phyloP scores from a whole-genome alignment of 2,888 invertebrate genomes.

The Himalopsyche kuldschensis region DNA sequence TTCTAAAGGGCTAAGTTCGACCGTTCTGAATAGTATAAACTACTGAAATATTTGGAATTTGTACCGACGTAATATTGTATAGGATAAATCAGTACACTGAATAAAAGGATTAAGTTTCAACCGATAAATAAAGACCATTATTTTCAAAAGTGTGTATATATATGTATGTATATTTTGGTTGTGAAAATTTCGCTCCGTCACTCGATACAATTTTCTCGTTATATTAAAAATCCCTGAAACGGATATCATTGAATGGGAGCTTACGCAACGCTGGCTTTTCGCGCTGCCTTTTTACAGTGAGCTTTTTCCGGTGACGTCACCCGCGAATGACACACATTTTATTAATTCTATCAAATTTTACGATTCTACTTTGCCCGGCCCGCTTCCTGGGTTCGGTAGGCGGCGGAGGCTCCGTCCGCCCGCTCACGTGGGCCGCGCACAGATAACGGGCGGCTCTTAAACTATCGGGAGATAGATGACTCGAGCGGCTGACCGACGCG shows the following conservation, averaged over 20 bases:
- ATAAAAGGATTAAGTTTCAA: too few relatives aligned
- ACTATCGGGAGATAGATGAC: slow-evolving; percentile 36
- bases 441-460: slow-evolving; percentile 28
- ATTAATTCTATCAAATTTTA: slow-evolving; percentile 36
- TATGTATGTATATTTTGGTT: too few relatives aligned
- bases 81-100: too few relatives aligned
- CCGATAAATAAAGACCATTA: too few relatives aligned
- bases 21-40: too few relatives aligned
- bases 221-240: too few relatives aligned
- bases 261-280: neutral
- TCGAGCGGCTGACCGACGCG: slow-evolving; percentile 36
- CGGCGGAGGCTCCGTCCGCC: neutral
- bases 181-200: too few relatives aligned
- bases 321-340: slow-evolving; percentile 9
- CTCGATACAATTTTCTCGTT: too few relatives aligned
- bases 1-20: too few relatives aligned
- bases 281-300: neutral
- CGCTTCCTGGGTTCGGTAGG: neutral
- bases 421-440: slow-evolving; percentile 6
- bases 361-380: slow-evolving; percentile 21
- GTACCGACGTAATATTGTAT: too few relatives aligned
- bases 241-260: neutral
- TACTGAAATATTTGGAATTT: too few relatives aligned
- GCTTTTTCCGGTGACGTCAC: slow-evolving; percentile 10
- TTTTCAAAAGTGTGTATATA: too few relatives aligned